These are phyloP conservation scores for Stictonetta naevosa DNA, from an alignment of 2,113 vertebrate species.

Conservation along the genomic window DNA sequence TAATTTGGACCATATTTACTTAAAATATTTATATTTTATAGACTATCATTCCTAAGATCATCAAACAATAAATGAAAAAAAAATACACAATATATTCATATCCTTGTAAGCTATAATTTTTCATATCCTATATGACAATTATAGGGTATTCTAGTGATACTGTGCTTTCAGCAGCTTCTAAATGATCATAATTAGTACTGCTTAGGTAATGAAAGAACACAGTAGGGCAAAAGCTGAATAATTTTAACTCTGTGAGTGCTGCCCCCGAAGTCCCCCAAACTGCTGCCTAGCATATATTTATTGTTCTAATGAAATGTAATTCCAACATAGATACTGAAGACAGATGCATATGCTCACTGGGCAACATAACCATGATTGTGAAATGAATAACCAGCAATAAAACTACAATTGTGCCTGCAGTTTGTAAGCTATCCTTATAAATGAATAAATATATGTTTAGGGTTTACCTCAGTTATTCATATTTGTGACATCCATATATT, in stretches of 20 bases:
- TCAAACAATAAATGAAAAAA: background rate
- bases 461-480: background rate
- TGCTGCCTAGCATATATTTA: background rate
- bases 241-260: background rate
- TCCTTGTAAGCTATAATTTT: background rate
- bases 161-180: background rate
- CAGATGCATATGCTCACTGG: background rate
- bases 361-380: background rate
- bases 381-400: background rate
- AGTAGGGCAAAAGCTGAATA: background rate
- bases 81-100: background rate
- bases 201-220: background rate
- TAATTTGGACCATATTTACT: background rate
- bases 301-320: background rate
- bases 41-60: background rate
- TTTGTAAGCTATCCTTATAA: background rate
- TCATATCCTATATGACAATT: background rate
- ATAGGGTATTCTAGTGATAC: background rate
- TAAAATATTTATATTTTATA: background rate
- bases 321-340: background rate
- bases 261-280: background rate
- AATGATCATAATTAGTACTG: background rate
- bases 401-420: background rate
- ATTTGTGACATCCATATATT: background rate
- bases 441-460: background rate